Evolutionary conservation across 2,113 vertebrate genomes (phyloP).

Genomic region (Bubo bubo): DNA sequence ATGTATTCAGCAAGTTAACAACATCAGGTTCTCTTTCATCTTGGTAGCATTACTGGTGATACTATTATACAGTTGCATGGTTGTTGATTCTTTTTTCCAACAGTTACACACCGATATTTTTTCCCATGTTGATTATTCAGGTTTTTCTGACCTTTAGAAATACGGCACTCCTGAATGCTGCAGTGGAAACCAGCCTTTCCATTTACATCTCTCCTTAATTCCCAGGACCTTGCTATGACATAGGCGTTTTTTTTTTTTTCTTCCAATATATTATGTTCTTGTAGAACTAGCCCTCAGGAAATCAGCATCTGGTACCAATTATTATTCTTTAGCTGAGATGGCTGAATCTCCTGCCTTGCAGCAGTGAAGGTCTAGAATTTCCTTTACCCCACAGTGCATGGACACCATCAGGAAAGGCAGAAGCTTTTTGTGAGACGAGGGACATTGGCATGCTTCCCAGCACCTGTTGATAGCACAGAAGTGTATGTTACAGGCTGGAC

Average conservation of each 20-base stretch:
- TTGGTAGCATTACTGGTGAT: constrained; percentile 6
- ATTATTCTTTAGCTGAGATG: background rate
- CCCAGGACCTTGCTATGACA: background rate
- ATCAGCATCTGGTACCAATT: constrained; percentile 15
- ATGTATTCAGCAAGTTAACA: background rate
- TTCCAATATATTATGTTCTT: background rate
- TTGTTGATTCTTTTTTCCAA: background rate
- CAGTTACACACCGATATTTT: background rate
- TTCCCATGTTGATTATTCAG: background rate
- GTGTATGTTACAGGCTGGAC: background rate
- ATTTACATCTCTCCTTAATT: background rate
- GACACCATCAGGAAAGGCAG: background rate
- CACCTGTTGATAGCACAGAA: constrained; percentile 29
- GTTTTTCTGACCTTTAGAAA: constrained; percentile 34
- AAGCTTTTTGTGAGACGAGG: background rate
- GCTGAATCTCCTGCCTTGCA: background rate
- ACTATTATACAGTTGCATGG: background rate
- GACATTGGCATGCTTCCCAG: background rate
- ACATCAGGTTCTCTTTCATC: background rate
- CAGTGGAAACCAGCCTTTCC: background rate
- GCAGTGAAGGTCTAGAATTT: constrained; percentile 10
- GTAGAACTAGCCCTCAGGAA: constrained; percentile 10
- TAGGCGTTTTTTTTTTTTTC: background rate
- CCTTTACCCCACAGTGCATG: background rate
- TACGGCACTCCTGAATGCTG: background rate